phyloP scores from a whole-genome alignment of 2,113 vertebrate species.

The Mirza zaza region DNA sequence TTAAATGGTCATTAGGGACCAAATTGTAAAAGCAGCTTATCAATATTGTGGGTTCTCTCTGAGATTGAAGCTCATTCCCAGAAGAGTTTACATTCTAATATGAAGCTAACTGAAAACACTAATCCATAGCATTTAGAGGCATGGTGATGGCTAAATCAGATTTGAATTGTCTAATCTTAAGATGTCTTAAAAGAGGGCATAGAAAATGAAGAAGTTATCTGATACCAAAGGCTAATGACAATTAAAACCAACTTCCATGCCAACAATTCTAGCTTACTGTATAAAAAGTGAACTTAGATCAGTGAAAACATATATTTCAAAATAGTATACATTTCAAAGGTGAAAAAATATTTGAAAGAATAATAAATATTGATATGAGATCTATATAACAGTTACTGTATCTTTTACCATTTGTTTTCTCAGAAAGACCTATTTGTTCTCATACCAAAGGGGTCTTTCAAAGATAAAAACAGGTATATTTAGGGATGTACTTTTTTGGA shows the following conservation, averaged over 20 bases:
- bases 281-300: neutral
- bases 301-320: constrained; percentile 16
- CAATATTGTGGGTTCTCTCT: constrained; percentile 47
- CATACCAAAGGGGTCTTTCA: neutral
- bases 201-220: neutral
- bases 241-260: constrained; percentile 3
- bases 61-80: constrained; percentile 55
- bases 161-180: constrained; percentile 10
- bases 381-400: neutral
- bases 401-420: neutral
- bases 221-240: neutral
- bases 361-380: neutral
- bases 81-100: constrained; percentile 21
- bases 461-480: neutral
- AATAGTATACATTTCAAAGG: constrained; percentile 24
- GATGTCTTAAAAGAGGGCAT: neutral
- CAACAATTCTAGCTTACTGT: neutral
- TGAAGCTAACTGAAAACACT: constrained; percentile 31
- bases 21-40: constrained; percentile 45
- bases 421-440: constrained; percentile 5
- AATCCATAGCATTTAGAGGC: constrained; percentile 29
- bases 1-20: constrained; percentile 57
- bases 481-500: neutral
- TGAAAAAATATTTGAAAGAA: neutral
- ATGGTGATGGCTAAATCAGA: neutral